These are phyloP conservation scores for Sipha maydis DNA, from an alignment of 2,888 invertebrate species.

Conservation along the genomic window DNA sequence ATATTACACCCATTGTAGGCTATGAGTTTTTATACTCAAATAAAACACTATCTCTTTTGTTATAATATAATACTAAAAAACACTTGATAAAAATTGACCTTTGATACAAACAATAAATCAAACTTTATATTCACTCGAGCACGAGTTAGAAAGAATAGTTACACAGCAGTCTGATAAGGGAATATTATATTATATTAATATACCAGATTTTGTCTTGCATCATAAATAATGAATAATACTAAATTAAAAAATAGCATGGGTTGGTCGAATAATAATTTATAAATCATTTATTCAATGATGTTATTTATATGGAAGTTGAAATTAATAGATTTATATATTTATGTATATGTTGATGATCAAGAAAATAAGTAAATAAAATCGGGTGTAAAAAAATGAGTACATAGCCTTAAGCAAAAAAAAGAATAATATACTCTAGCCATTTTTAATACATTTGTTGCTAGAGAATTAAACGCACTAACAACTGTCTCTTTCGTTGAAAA, in stretches of 20 bases:
- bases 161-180: neutral
- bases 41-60: slow-evolving; percentile 36
- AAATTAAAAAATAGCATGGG: neutral
- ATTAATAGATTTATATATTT: neutral
- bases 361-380: neutral
- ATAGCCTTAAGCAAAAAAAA: neutral
- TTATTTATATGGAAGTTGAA: neutral
- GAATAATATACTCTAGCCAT: neutral
- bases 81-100: slow-evolving; percentile 41
- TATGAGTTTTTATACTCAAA: slow-evolving; percentile 6
- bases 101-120: slow-evolving; percentile 27
- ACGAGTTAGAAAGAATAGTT: slow-evolving; percentile 6
- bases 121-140: neutral
- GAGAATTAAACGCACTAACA: neutral
- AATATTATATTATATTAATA: neutral
- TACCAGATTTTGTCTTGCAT: slow-evolving; percentile 2
- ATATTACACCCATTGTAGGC: neutral
- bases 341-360: neutral
- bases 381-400: neutral
- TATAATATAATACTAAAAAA: slow-evolving; percentile 1
- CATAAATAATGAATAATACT: slow-evolving; percentile 27
- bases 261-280: neutral
- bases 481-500: neutral
- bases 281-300: neutral
- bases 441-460: neutral